Evolutionary conservation across 2,113 vertebrate species (phyloP).

Genomic region (Perca schrenkii): DNA sequence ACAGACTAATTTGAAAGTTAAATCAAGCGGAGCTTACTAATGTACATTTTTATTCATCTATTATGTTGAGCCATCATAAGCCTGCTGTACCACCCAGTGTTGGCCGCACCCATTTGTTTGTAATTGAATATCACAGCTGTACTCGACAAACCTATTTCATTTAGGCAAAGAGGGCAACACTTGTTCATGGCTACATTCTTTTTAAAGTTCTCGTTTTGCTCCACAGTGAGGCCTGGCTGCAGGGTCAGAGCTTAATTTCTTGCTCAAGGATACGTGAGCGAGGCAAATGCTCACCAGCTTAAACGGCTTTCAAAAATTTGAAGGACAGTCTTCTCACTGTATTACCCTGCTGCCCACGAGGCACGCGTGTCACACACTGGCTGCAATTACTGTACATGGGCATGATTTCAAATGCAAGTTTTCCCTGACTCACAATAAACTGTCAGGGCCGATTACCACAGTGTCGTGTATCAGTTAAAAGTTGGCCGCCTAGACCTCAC

Average conservation of each 20-base stretch:
- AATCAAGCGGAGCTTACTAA: conserved; percentile 21
- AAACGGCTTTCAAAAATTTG: conserved; percentile 20
- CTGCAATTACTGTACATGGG: conserved; percentile 41
- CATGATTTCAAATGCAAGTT: conserved; percentile 32
- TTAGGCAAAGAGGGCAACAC: conserved; percentile 1
- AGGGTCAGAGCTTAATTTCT: conserved; percentile 18
- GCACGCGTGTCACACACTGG: conserved; percentile 43
- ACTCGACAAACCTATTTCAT: conserved; percentile 6
- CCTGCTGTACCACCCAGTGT: background rate
- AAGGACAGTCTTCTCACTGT: conserved; percentile 24
- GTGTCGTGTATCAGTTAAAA: conserved; percentile 45
- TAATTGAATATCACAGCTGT: conserved; percentile 17
- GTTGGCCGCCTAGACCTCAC: conserved; percentile 35
- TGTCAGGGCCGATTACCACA: conserved; percentile 48
- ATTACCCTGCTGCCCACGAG: conserved; percentile 24
- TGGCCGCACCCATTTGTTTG: background rate
- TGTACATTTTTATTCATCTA: conserved; percentile 9
- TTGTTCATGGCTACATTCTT: background rate
- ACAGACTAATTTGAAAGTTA: conserved; percentile 27
- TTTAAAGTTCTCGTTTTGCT: conserved; percentile 6
- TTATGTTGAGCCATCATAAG: conserved; percentile 19
- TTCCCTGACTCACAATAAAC: conserved; percentile 54
- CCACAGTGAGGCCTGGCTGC: conserved; percentile 1
- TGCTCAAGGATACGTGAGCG: conserved; percentile 45
- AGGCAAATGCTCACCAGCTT: conserved; percentile 46